Base-by-base conservation (phyloP, 1,140 invertebrate genomes). In the Latrodectus geometricus region DNA sequence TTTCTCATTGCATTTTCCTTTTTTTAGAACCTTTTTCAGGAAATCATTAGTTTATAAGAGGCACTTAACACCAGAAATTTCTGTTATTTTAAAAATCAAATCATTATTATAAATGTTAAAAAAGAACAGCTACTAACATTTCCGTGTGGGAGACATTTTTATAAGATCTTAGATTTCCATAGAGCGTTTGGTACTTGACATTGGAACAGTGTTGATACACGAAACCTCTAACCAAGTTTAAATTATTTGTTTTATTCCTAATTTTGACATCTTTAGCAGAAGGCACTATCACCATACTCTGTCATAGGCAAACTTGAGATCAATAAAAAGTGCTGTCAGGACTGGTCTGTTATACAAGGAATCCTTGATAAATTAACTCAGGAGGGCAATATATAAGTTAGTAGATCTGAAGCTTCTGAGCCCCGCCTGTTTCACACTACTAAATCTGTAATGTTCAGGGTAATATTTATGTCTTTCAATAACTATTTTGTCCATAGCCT, bases 61-160 rank as follows among this genome's bases (percentile, higher is more conserved):
- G 17, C 17, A 17, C 23, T 50, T 77, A 61, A 21, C 50, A 23
- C 49, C 3, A 86, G 15, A 35, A 54, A 54, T 54, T 21, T 77
- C 11, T 54, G 9, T 77, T 69, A 74, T 9, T 17, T 35, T 77
- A n/a, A 21, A n/a, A 73, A 86, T 5, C 35, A 23, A 15, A 86
- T 35, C 49, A 69, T 86, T 86, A n/a, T 69, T 86, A 52, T 86
- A 35, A 35, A 35, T 35, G 5, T 75, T 48, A 65, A 84, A 11
- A 66, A 49, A 35, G 66, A 21, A 14, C 61, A 77, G 17, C 61
- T 85, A 4, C 9, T 69, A 49, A 61, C 61, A 35, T 1, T 35
- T 35, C 35, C 35, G 2, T 35, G 35, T 3, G 35, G 35, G 35
- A 35, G 35, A 35, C 73, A 61, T 15, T 0, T 75, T 50, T 77